Evolutionary conservation across 2,113 vertebrate genomes (phyloP).

Genomic region (Bubo bubo): DNA sequence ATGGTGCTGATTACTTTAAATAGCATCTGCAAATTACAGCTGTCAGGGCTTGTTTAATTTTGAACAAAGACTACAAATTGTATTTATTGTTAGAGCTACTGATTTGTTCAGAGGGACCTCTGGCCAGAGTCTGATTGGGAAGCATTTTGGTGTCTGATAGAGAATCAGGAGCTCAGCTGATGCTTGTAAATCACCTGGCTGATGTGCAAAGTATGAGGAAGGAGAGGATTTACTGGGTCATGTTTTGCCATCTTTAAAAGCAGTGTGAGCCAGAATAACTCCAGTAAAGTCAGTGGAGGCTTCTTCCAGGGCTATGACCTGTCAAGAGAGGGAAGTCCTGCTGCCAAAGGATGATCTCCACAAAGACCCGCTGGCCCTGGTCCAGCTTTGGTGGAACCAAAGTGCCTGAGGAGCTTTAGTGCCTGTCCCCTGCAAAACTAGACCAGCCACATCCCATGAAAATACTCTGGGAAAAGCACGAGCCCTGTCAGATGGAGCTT

Average conservation of each 20-base stretch:
- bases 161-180: neutral
- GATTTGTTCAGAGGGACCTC: neutral
- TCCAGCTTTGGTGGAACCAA: neutral
- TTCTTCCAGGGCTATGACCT: neutral
- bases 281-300: neutral
- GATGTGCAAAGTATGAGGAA: neutral
- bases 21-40: neutral
- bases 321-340: neutral
- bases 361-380: neutral
- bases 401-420: neutral
- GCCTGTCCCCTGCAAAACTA: fast-evolving
- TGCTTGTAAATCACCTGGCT: neutral
- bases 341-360: neutral
- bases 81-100: neutral
- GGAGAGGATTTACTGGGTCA: neutral
- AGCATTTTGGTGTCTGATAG: neutral
- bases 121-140: neutral
- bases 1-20: neutral
- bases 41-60: neutral
- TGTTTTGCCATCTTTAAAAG: neutral
- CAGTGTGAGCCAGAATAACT: neutral
- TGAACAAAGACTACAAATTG: neutral
- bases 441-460: neutral
- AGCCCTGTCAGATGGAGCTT: neutral
- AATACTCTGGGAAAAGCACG: neutral